Conservation (phyloP, 2,113 vertebrate species). For the Dipodomys ordii region DNA sequence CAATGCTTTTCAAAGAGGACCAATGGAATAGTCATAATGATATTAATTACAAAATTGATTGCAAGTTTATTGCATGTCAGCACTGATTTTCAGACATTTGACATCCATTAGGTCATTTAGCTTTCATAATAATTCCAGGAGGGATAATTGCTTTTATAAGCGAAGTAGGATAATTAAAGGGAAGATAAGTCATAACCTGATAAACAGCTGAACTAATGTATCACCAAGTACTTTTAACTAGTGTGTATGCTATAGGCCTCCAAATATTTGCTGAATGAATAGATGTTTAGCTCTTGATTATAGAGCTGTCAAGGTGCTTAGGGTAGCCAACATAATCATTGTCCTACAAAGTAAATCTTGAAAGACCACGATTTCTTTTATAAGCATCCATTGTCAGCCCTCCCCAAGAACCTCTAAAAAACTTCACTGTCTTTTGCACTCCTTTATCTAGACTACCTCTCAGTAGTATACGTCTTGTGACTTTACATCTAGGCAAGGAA, state of each 20-base stretch:
- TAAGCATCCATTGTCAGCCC: neutral
- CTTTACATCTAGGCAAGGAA: neutral
- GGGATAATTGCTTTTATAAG: neutral
- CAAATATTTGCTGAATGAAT: neutral
- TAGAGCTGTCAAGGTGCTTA: neutral
- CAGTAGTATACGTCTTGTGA: neutral
- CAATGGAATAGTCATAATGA: neutral
- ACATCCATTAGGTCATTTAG: neutral
- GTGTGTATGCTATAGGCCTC: neutral
- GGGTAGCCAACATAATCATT: neutral
- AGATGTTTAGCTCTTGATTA: neutral
- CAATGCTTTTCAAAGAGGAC: neutral
- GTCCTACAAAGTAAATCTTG: neutral
- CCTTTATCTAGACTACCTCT: neutral
- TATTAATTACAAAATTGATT: neutral
- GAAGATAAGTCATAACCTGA: neutral
- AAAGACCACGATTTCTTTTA: neutral
- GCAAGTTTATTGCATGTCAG: neutral
- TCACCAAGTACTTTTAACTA: neutral
- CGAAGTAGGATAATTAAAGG: neutral
- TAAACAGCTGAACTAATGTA: neutral
- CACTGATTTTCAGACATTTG: neutral
- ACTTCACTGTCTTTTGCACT: neutral
- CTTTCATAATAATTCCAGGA: neutral
- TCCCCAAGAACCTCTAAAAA: neutral